A percentile compares a stretch with the other conserved stretches of the same genome.
Evolutionary conservation across 2,888 invertebrate genomes (phyloP).

Genomic region (Cynaeus angustus): DNA sequence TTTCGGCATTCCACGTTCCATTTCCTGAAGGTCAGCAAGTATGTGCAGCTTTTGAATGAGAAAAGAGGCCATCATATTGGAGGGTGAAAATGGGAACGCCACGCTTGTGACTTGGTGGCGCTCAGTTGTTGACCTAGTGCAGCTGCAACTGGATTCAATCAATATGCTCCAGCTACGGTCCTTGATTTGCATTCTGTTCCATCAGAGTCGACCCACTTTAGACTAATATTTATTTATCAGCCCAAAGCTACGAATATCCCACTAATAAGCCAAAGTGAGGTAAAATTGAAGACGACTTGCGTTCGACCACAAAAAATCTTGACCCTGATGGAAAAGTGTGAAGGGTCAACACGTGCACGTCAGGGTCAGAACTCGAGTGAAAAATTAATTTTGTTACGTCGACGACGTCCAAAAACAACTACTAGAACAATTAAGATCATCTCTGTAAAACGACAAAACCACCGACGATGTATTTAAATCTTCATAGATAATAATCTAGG

Average conservation of each 20-base stretch:
- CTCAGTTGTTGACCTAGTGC: conserved; percentile 56
- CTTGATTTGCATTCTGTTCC: conserved; percentile 52
- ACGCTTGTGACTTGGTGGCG: conserved; percentile 41
- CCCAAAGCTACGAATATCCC: background rate
- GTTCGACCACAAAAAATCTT: too few relatives aligned
- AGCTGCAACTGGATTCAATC: conserved; percentile 55
- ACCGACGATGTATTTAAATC: conserved; percentile 10
- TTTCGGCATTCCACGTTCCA: conserved; percentile 13
- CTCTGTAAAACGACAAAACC: background rate
- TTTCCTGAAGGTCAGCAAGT: background rate
- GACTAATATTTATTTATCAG: conserved; percentile 40
- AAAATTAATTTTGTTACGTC: conserved; percentile 7
- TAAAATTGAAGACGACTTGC: background rate
- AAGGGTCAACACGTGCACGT: too few relatives aligned
- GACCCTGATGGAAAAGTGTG: too few relatives aligned
- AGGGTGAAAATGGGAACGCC: conserved; percentile 6
- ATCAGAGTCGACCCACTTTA: conserved; percentile 43
- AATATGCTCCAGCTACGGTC: conserved; percentile 52
- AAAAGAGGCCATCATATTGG: conserved; percentile 10
- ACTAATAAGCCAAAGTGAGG: background rate
- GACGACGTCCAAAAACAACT: background rate
- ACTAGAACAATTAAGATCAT: conserved; percentile 13
- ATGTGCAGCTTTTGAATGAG: background rate
- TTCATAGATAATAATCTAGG: conserved; percentile 16
- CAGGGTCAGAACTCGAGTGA: background rate